Conservation (phyloP, 1,140 invertebrate species). For the Ruditapes philippinarum region DNA sequence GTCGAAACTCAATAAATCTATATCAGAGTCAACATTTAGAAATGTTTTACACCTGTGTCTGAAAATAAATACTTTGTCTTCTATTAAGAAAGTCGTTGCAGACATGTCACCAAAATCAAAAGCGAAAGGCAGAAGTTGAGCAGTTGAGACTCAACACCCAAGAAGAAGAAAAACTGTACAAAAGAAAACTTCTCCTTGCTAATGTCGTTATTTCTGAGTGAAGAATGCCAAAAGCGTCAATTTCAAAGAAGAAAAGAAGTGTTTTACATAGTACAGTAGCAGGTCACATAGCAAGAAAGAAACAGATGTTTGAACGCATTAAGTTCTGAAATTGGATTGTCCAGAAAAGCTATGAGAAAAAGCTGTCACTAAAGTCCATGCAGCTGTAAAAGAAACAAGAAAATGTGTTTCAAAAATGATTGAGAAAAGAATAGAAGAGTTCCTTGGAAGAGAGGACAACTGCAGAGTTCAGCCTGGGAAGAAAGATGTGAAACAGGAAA, state of each 20-base stretch:
- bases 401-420: background rate
- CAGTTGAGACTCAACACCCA: background rate
- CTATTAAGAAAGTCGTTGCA: no score
- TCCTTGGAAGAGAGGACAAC: constrained; percentile 8
- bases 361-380: no score
- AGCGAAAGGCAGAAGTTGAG: background rate
- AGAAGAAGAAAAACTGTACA: background rate
- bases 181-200: background rate
- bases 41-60: no score
- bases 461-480: constrained; percentile 11
- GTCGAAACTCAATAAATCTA: background rate
- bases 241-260: background rate
- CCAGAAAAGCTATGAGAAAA: no score
- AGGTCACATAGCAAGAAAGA: background rate
- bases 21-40: no score
- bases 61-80: no score
- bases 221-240: background rate
- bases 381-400: background rate
- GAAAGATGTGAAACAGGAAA: background rate
- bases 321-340: background rate
- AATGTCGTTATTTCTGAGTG: background rate
- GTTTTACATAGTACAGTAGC: background rate
- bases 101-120: background rate
- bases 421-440: background rate
- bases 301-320: background rate